Conservation (phyloP, 2,888 invertebrate genomes). For the Epistrophe grossulariae region DNA sequence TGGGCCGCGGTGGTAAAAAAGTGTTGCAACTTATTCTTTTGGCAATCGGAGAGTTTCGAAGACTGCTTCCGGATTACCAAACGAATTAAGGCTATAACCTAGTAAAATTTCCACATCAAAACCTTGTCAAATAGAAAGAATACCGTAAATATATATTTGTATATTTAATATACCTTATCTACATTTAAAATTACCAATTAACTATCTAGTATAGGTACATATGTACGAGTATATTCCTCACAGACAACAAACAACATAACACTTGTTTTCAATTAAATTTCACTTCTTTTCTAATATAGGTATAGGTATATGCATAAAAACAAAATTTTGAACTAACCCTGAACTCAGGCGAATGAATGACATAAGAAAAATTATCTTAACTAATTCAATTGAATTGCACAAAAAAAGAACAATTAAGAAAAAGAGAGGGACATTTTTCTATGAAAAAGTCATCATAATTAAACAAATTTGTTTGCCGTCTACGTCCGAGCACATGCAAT, state of each 20-base stretch:
- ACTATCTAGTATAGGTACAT: too few species aligned
- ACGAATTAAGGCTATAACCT: too few species aligned
- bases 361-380: slow-evolving; percentile 39
- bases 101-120: too few species aligned
- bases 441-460: slow-evolving; percentile 66
- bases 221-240: neutral
- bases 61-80: too few species aligned
- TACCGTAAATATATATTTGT: too few species aligned
- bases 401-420: neutral
- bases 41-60: too few species aligned
- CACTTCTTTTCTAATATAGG: neutral
- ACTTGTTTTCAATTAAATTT: slow-evolving; percentile 9
- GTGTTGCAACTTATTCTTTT: too few species aligned
- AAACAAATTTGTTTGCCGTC: slow-evolving; percentile 60
- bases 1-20: too few species aligned
- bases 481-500: slow-evolving; percentile 50
- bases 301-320: neutral
- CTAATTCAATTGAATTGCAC: slow-evolving; percentile 55
- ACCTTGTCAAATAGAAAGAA: too few species aligned
- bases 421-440: slow-evolving; percentile 49
- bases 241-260: neutral
- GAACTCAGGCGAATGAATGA: slow-evolving; percentile 23
- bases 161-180: too few species aligned
- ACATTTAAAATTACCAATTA: neutral
- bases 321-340: slow-evolving; percentile 15